Percentiles rank a stretch among this genome's conserved stretches.
Evolutionary conservation across 1,140 invertebrate species (phyloP).

Genomic region (Leptinotarsa undecemlineata): DNA sequence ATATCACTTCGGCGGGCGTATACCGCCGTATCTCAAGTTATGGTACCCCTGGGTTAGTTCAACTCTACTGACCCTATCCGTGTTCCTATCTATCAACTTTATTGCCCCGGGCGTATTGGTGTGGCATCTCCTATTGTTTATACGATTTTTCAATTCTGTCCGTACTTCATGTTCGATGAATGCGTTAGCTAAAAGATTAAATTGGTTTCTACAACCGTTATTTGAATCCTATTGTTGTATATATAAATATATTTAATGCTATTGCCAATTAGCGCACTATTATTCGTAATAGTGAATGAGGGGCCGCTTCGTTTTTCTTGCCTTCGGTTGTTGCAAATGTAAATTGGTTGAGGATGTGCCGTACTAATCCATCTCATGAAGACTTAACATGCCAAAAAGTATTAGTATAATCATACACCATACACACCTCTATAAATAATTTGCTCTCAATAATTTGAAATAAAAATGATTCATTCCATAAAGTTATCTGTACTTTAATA

Average conservation of each 20-base stretch:
- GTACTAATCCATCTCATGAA: too few relatives aligned
- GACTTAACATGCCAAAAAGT: too few relatives aligned
- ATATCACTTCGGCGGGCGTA: constrained; percentile 49
- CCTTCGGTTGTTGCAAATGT: too few relatives aligned
- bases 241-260: constrained; percentile 18
- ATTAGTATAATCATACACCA: too few relatives aligned
- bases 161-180: constrained; percentile 38
- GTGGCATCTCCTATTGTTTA: constrained; percentile 50
- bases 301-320: background rate
- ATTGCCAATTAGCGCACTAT: constrained; percentile 28
- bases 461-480: too few relatives aligned
- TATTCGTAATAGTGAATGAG: background rate
- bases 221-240: constrained; percentile 24
- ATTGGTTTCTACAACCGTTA: constrained; percentile 31
- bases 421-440: too few relatives aligned
- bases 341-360: too few relatives aligned
- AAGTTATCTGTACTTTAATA: too few relatives aligned
- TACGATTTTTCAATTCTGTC: constrained; percentile 46
- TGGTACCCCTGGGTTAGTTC: constrained; percentile 49
- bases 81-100: constrained; percentile 49
- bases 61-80: constrained; percentile 44
- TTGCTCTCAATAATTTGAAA: too few relatives aligned
- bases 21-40: constrained; percentile 43
- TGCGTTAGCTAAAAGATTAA: constrained; percentile 34
- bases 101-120: constrained; percentile 45